Percentiles rank a stretch among this genome's conserved stretches.
These are phyloP conservation scores for Pristionchus arcanus DNA, from an alignment of 2,888 invertebrate genomes.

Conservation along the genomic window DNA sequence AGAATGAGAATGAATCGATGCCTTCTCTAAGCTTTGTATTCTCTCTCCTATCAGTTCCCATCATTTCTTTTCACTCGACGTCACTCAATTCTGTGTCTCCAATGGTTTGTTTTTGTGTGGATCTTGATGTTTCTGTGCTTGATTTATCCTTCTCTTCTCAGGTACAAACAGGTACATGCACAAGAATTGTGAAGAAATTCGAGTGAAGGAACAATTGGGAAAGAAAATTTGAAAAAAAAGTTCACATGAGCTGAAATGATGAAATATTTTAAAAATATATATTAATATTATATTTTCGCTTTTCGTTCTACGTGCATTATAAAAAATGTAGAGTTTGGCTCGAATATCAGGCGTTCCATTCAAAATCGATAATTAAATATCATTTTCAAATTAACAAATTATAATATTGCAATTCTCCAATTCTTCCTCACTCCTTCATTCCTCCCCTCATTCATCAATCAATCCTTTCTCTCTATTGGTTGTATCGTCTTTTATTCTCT, in stretches of 20 bases:
- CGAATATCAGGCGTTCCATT: too few relatives aligned
- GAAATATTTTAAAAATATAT: too few relatives aligned
- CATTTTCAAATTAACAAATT: not conserved
- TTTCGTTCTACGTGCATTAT: too few relatives aligned
- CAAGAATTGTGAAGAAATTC: not conserved
- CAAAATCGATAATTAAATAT: not conserved
- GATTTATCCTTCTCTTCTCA: not conserved
- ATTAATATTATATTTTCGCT: too few relatives aligned
- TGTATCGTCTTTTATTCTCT: not conserved
- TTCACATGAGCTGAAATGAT: not conserved
- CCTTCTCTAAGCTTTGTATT: not conserved
- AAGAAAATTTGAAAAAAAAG: too few relatives aligned
- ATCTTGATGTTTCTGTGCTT: slow-evolving; percentile 4
- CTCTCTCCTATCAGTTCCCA: slow-evolving; percentile 7
- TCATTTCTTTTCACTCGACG: not conserved
- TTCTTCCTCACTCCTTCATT: not conserved
- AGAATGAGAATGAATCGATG: not conserved
- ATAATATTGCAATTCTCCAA: not conserved
- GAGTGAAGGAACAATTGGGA: not conserved
- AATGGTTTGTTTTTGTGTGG: not conserved
- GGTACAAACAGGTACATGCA: not conserved
- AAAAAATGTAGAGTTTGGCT: too few relatives aligned
- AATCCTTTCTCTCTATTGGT: not conserved
- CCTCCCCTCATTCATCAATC: not conserved
- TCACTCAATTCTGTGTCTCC: slow-evolving; percentile 14